Base-by-base conservation (phyloP, 2,113 vertebrate species). In the Prinia subflava region DNA sequence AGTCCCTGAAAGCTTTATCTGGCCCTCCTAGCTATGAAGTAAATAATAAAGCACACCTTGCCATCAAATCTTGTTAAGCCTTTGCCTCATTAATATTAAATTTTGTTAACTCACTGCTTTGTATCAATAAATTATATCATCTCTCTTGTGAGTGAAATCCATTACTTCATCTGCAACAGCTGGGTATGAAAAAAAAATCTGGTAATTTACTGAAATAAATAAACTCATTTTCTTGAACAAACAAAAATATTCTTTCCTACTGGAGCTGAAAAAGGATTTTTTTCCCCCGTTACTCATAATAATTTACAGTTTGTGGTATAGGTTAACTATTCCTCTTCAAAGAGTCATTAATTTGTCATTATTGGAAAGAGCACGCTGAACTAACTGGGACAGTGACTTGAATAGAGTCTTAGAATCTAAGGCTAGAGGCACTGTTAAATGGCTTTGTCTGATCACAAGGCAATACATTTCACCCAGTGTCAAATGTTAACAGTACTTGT, bases 91-190 rank as follows among this genome's bases (percentile, higher is more conserved):
- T n/a, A 47, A 20, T 30, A 78, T 41, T 47, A 30, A 28, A 25
- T 55, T 41, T 79, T 47, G 5, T 39, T 46, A 60, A 53, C 5
- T 62, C 46, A n/a, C 15, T n/a, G 6, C 33, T 69, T 56, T 35
- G 7, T 56, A 30, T 63, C 2, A 1, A 70, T 21, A 47, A 70
- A 63, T 10, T 47, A 41, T 41, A 49, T 41, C 0, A 0, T 24
- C 13, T 33, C 13, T 63, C 60, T 46, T 39, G 24, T 24, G n/a
- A 39, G 7, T 39, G 46, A 67, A 82, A 53, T 25, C 15, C 24
- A 53, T 75, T 65, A 60, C 8, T 60, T n/a, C 3, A 8, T 52
- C 33, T 75, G 11, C 11, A 39, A 53, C 4, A 60, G 7, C 30
- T 24, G 46, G 13, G 2, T 71, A 56, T 52, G 37, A 41, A 79